A percentile compares a stretch with the other conserved stretches of the same genome.
phyloP scores from a whole-genome alignment of 2,113 vertebrate species.

The Corythornis vintsioides region DNA sequence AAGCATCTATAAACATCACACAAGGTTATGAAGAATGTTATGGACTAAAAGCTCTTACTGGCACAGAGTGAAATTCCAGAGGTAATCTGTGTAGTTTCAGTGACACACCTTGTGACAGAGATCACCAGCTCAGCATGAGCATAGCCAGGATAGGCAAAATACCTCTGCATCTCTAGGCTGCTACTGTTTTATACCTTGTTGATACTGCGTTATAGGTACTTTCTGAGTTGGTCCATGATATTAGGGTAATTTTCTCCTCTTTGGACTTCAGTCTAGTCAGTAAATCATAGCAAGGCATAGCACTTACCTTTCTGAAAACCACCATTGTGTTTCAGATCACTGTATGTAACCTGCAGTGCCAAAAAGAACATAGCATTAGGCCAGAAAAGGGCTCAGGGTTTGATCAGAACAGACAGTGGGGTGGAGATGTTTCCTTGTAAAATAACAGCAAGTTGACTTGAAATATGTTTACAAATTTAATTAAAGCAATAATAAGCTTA shows the following conservation, averaged over 20 bases:
- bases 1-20: not conserved
- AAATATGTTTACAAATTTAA: not conserved
- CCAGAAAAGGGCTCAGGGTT: not conserved
- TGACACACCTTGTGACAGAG: constrained; percentile 47
- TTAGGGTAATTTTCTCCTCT: not conserved
- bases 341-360: constrained; percentile 29
- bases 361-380: constrained; percentile 10
- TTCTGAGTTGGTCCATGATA: not conserved
- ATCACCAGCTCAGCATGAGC: not conserved
- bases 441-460: not conserved
- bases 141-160: not conserved
- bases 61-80: not conserved
- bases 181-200: not conserved
- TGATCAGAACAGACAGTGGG: not conserved
- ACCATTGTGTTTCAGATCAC: constrained; percentile 64
- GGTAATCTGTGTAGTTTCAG: not conserved
- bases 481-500: not conserved
- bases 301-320: constrained; percentile 70
- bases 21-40: not conserved
- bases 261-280: not conserved
- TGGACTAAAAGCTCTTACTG: not conserved
- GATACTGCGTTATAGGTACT: not conserved
- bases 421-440: not conserved
- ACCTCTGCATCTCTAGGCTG: not conserved
- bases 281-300: not conserved